These are phyloP conservation scores for Sebastes iracundus DNA, from an alignment of 2,797 vertebrate genomes.

Conservation along the genomic window DNA sequence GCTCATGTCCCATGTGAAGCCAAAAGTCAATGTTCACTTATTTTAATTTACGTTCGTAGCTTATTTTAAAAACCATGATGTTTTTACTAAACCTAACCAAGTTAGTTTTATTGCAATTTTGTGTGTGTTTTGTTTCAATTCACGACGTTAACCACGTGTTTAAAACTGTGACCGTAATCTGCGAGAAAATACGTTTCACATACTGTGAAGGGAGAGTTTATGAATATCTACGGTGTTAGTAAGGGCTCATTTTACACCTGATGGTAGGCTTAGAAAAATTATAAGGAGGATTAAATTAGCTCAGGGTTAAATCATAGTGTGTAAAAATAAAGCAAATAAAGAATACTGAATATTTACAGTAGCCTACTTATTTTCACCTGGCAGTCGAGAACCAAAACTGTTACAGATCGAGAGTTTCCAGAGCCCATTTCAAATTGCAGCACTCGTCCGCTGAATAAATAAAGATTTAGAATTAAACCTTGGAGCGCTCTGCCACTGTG, in stretches of 20 bases:
- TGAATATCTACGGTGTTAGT: background rate
- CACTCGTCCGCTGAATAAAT: background rate
- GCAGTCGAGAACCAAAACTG: background rate
- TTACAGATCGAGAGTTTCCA: background rate
- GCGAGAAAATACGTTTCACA: no score
- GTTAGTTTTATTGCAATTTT: no score
- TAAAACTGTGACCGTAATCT: no score
- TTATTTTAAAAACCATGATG: no score
- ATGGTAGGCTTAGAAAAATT: background rate
- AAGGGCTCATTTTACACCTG: background rate
- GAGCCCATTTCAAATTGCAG: background rate
- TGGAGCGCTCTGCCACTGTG: background rate
- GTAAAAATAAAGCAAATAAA: background rate
- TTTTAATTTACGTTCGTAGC: no score
- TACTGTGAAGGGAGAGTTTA: background rate
- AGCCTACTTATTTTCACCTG: background rate
- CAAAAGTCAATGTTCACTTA: no score
- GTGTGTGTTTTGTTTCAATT: no score
- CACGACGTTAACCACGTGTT: no score
- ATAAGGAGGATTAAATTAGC: background rate
- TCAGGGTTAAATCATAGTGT: background rate
- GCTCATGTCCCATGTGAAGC: no score
- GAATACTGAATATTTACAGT: background rate
- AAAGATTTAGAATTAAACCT: constrained; percentile 6
- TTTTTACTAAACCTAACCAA: no score